phyloP scores from a whole-genome alignment of 2,888 invertebrate species.

The Nebria salina region DNA sequence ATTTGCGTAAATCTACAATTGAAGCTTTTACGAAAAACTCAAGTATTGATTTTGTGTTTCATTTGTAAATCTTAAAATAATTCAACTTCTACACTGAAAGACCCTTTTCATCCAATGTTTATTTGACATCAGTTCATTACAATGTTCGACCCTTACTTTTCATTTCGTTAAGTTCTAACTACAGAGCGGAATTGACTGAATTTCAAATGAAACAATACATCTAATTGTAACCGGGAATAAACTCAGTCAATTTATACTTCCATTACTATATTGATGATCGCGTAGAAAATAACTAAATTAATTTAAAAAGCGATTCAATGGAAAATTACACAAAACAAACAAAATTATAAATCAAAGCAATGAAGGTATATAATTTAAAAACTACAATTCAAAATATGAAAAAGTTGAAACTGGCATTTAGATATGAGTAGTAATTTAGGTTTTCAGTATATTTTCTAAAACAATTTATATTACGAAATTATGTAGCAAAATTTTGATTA shows the following conservation, averaged over 20 bases:
- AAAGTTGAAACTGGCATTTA: no score
- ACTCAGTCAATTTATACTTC: constrained; percentile 29
- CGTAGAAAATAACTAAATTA: no score
- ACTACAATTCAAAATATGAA: no score
- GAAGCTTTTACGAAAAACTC: not conserved
- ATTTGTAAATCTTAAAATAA: constrained; percentile 8
- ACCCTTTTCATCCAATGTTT: constrained; percentile 29
- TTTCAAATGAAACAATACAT: constrained; percentile 33
- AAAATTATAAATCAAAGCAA: no score
- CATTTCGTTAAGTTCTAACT: not conserved
- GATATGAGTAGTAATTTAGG: not conserved
- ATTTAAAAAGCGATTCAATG: no score
- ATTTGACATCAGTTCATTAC: constrained; percentile 32
- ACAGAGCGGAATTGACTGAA: constrained; percentile 23
- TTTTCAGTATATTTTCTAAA: not conserved
- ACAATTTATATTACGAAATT: constrained; percentile 14
- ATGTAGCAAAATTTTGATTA: constrained; percentile 27
- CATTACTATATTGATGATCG: no score
- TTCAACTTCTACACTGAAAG: not conserved
- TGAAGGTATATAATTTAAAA: no score
- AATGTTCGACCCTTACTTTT: constrained; percentile 14
- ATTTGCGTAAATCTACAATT: not conserved
- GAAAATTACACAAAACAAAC: no score
- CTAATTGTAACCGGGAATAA: constrained; percentile 37
- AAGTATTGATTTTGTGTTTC: constrained; percentile 14